Evolutionary conservation across 2,113 vertebrate species (phyloP), one percentile per base, ranked within the genome.

Genomic region (Syngnathus floridae): DNA sequence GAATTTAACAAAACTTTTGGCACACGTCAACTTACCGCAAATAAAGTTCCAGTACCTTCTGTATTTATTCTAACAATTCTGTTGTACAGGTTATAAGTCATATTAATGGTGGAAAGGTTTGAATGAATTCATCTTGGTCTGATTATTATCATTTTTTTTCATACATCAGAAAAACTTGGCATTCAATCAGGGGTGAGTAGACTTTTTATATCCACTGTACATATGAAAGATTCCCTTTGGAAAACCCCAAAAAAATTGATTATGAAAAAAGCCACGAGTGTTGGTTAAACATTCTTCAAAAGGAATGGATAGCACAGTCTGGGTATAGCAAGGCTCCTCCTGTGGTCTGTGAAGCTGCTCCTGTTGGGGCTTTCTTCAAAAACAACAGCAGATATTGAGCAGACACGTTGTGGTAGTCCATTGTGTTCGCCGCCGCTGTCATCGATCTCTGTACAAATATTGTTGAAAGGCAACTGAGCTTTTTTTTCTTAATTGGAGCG

Each of bases 251-350:
- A 90, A 88, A 88, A 76, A 86, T 82, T 89, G 85, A 89, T 87
- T 90, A 88, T 90, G 89, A 90, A 91, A 92, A 88, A 92, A 92
- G 90, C 90, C 91, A 91, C 90, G 88, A 91, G 90, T 92, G 90
- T 92, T 91, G 90, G 88, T 91, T 91, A 87, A 91, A 92, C 90
- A 92, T 92, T 92, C 89, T 90, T 88, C 86, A 87, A 85, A 88
- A 86, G 85, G 85, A 88, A 86, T 90, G 87, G 85, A 87, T 87
- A 87, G 84, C 88, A 90, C 88, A 90, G 89, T 90, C 87, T 86
- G 78, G 77, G 75, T 85, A 78, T 81, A 71, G 63, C 71, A 67
- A 76, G 78, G 78, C 84, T 78, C 73, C 72, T 66, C 78, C 71
- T 86, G 71, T 83, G 81, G 78, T 76, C 80, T 83, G 76, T n/a